Percentiles rank a stretch among this genome's conserved stretches.
Evolutionary conservation across 2,888 invertebrate species (phyloP).

Genomic region (Nephrotoma guestfalica): DNA sequence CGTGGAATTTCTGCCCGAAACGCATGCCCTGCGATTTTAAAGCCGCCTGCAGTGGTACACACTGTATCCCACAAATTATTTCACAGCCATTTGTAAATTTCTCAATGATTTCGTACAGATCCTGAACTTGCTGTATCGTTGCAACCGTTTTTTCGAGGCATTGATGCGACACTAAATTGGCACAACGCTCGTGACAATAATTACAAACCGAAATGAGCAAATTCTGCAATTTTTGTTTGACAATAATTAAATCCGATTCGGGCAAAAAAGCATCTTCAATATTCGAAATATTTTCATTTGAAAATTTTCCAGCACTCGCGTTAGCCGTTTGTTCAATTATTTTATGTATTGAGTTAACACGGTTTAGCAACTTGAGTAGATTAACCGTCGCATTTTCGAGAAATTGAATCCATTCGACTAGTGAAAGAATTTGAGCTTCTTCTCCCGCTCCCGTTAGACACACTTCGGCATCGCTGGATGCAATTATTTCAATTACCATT

Average conservation of each 20-base stretch:
- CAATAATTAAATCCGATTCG: constrained; percentile 49
- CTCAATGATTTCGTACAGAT: constrained; percentile 62
- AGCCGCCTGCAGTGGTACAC: constrained; percentile 66
- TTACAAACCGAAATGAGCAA: constrained; percentile 73
- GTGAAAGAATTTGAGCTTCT: constrained; percentile 40
- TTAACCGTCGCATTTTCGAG: constrained; percentile 49
- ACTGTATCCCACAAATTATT: constrained; percentile 54
- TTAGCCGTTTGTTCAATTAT: constrained; percentile 65
- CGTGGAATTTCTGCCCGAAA: constrained; percentile 83
- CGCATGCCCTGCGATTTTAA: constrained; percentile 79
- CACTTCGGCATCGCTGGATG: constrained; percentile 38
- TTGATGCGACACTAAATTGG: constrained; percentile 70
- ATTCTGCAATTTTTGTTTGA: constrained; percentile 57
- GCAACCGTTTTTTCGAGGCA: constrained; percentile 55
- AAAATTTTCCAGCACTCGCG: constrained; percentile 44
- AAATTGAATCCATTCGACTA: constrained; percentile 54
- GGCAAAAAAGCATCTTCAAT: constrained; percentile 56
- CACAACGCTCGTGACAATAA: constrained; percentile 84
- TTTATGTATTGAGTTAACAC: constrained; percentile 59
- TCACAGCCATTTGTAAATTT: constrained; percentile 64
- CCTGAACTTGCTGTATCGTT: constrained; percentile 58
- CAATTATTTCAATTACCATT: constrained; percentile 63
- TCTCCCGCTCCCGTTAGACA: constrained; percentile 37
- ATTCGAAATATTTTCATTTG: constrained; percentile 17
- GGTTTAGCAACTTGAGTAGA: constrained; percentile 50